A percentile compares a stretch with the other conserved stretches of the same genome.
Evolutionary conservation across 2,797 vertebrate species (phyloP).

Genomic region (Zenarchopterus dispar): DNA sequence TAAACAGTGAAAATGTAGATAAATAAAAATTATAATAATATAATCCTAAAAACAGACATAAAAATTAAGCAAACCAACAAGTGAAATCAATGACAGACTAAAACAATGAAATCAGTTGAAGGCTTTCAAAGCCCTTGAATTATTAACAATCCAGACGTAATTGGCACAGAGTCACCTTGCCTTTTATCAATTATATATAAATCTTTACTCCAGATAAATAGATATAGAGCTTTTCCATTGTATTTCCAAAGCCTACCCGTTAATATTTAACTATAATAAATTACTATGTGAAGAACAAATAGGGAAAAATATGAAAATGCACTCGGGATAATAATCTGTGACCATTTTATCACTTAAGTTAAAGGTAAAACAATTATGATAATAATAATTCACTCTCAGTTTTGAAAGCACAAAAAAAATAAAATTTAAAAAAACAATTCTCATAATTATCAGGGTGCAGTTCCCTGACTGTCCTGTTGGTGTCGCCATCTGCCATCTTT

Average conservation of each 20-base stretch:
- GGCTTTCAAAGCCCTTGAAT: not conserved
- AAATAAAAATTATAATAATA: not conserved
- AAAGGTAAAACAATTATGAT: constrained; percentile 1
- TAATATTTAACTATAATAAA: not conserved
- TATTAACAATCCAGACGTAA: not conserved
- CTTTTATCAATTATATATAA: not conserved
- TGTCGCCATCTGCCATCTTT: constrained; percentile 50
- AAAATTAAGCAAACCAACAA: not conserved
- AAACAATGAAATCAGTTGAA: no score
- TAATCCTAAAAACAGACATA: not conserved
- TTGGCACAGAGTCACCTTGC: not conserved
- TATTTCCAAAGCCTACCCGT: not conserved
- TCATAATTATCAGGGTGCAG: not conserved
- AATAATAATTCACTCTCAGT: not conserved
- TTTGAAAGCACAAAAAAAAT: not conserved
- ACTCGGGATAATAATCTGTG: not conserved
- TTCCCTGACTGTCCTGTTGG: constrained; percentile 13
- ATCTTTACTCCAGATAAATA: not conserved
- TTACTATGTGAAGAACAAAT: not conserved
- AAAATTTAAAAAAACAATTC: not conserved
- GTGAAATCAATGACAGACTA: no score
- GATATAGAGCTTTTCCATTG: not conserved
- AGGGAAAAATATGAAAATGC: not conserved
- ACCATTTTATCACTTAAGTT: not conserved
- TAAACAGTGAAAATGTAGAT: not conserved